Conservation (phyloP, 37 sponge, comb jelly and placozoan genomes). For the Beroe ovata region DNA sequence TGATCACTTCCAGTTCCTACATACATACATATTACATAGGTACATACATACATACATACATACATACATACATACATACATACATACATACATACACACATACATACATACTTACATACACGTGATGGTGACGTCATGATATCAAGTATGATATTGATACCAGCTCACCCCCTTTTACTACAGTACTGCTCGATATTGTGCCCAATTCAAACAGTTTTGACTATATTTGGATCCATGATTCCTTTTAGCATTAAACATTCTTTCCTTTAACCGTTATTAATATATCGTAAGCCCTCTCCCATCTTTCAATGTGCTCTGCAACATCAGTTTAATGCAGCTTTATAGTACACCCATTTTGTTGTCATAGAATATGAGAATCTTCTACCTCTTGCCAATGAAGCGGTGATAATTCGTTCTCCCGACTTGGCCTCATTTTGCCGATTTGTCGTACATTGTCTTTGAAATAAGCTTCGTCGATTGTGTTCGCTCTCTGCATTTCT, state of each 20-base stretch:
- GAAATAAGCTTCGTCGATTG: no score
- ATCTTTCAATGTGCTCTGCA: background rate
- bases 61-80: slow-evolving; percentile 53
- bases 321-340: no score
- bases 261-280: slow-evolving; percentile 23
- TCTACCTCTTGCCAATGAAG: no score
- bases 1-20: no score
- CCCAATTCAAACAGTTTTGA: slow-evolving; percentile 35
- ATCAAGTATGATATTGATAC: background rate
- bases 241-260: slow-evolving; percentile 26
- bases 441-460: no score
- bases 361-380: no score
- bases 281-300: background rate
- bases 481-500: no score
- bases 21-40: slow-evolving; percentile 41
- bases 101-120: slow-evolving; percentile 32
- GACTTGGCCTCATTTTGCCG: no score
- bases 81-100: slow-evolving; percentile 45
- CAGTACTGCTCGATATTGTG: no score
- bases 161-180: no score
- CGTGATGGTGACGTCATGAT: background rate
- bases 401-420: no score
- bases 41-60: slow-evolving; percentile 53
- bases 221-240: slow-evolving; percentile 13
- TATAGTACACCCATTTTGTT: no score